Evolutionary conservation across 1,140 invertebrate species (phyloP), one percentile per base, ranked within the genome.

Genomic region (Drosophila tsacasi): DNA sequence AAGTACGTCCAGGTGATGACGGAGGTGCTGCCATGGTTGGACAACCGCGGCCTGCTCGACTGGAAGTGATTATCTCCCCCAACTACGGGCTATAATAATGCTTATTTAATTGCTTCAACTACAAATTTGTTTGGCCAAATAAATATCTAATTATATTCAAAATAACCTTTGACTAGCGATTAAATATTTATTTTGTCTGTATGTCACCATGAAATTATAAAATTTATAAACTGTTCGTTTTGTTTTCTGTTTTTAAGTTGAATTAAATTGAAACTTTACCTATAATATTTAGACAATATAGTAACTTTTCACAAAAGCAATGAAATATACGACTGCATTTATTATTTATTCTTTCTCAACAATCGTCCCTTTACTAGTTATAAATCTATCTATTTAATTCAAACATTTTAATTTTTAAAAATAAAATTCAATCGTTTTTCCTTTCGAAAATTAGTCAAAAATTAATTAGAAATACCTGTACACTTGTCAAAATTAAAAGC

Each of bases 1-100:
- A 93, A 91, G 52, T 92, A 92, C 66, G 77, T 91, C 12, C 76
- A 91, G 61, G 81, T 77, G 23, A 90, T 92, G 81, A 62, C 74
- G 23, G 86, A 89, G 46, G 54, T 93, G 46, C 58, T 93, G 25
- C 92, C 92, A 61, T 93, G 90, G 90, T 79, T 93, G 81, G 90
- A 93, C 68, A 92, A 93, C 64, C 86, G 90, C 35, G 92, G 92
- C 6, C 59, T 92, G 30, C 75, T 93, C 46, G 92, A 92, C 76
- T 92, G 83, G 85, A 92, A 92, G 39, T 91, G 74, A 83, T 69
- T 71, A 76, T n/a, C 42, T 40, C 15, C 47, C 27, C 2, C 40
- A 60, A 19, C 37, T 17, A 35, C 13, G 13, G 19, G 25, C 39
- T 39, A 9, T 57, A 39, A 67, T 60, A 75, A 79, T 67, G 39